phyloP scores from a whole-genome alignment of 2,888 invertebrate species.

The Nomada ruficornis region DNA sequence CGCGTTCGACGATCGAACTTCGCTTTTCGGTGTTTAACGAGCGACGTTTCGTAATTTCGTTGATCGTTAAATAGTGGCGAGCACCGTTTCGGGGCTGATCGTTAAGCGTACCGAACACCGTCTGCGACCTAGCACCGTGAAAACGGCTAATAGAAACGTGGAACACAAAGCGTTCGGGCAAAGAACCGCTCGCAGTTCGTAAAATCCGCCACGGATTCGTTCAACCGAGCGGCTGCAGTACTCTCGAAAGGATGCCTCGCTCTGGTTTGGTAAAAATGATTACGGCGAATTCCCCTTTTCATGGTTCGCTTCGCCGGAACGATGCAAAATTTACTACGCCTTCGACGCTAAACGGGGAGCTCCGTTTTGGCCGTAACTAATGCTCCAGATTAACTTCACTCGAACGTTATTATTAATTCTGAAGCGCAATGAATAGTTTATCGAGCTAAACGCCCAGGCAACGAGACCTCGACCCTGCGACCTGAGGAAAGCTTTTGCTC shows the following conservation, averaged over 20 bases:
- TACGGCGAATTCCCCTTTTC: not conserved
- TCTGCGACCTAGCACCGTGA: conserved; percentile 3
- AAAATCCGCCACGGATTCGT: conserved; percentile 8
- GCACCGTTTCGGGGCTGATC: conserved; percentile 46
- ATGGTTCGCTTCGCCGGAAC: conserved; percentile 4
- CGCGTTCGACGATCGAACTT: conserved; percentile 1
- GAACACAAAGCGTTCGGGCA: not conserved
- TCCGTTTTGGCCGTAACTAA: not conserved
- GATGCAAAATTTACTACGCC: conserved; percentile 28
- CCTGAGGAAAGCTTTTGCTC: not conserved
- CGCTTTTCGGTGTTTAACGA: conserved; percentile 43
- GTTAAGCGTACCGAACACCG: conserved; percentile 20
- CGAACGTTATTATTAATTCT: not conserved
- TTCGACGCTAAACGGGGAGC: conserved; percentile 19
- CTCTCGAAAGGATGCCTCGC: not conserved
- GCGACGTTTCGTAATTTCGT: conserved; percentile 60
- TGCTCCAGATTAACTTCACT: not conserved
- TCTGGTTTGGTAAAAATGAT: not conserved
- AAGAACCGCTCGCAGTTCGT: not conserved
- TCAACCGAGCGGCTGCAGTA: not conserved
- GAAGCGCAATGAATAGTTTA: not conserved
- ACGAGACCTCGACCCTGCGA: not conserved
- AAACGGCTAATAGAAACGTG: conserved; percentile 30
- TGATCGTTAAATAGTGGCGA: conserved; percentile 56
- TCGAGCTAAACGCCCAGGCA: not conserved